A percentile compares a stretch with the other conserved stretches of the same genome.
phyloP scores from a whole-genome alignment of 2,113 vertebrate genomes.

The Neogale vison region DNA sequence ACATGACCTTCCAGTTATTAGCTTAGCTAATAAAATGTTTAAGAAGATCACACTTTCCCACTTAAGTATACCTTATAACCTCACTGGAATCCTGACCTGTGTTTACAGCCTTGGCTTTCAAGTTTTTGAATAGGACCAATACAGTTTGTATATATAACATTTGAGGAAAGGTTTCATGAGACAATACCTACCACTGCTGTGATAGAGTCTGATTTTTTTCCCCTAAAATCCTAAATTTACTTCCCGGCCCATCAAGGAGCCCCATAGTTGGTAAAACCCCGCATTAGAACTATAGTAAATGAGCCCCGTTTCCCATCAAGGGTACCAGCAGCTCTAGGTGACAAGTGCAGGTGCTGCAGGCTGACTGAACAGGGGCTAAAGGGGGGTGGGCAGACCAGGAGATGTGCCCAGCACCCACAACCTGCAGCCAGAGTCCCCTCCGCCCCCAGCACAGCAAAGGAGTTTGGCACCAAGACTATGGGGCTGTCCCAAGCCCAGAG shows the following conservation, averaged over 20 bases:
- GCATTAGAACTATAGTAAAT: background rate
- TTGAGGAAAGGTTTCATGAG: background rate
- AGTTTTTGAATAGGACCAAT: background rate
- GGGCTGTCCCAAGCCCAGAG: background rate
- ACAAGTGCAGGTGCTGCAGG: background rate
- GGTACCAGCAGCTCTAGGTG: background rate
- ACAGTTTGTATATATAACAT: background rate
- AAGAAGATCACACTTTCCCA: background rate
- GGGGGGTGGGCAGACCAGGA: background rate
- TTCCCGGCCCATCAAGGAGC: background rate
- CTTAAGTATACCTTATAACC: background rate
- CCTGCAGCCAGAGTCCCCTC: background rate
- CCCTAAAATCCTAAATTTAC: background rate
- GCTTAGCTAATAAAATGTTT: constrained; percentile 1
- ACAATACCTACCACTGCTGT: background rate
- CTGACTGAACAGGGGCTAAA: background rate
- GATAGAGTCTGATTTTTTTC: background rate
- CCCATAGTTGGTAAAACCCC: background rate
- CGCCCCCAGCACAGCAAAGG: background rate
- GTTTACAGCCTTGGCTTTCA: background rate
- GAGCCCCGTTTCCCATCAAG: background rate
- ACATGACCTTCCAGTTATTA: background rate
- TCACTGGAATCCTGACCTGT: background rate
- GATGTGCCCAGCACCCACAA: background rate
- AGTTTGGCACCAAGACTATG: background rate